A percentile compares a stretch with the other conserved stretches of the same genome.
Evolutionary conservation across 2,888 invertebrate genomes (phyloP).

Genomic region (Erebia aethiops): DNA sequence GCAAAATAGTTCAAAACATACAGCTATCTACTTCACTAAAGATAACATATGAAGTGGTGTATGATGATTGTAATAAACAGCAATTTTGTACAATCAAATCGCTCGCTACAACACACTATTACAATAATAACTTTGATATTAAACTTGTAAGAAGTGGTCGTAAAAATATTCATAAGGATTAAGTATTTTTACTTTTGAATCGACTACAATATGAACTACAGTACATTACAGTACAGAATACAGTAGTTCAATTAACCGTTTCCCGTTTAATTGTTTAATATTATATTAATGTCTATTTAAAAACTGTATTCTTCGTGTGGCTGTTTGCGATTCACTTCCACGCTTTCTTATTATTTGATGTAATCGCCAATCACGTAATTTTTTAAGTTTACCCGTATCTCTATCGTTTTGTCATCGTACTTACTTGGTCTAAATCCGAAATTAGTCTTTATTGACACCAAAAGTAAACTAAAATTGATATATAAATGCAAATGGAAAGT

Average conservation of each 20-base stretch:
- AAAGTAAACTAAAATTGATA: too few relatives aligned
- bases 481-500: too few relatives aligned
- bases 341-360: constrained; percentile 8
- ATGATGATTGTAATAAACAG: constrained; percentile 13
- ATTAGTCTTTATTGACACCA: background rate
- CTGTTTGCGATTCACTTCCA: constrained; percentile 1
- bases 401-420: background rate
- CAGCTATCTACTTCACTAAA: background rate
- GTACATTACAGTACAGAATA: too few relatives aligned
- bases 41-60: constrained; percentile 6
- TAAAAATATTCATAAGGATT: constrained; percentile 7
- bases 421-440: background rate
- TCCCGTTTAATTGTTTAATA: too few relatives aligned
- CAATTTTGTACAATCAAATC: constrained; percentile 16
- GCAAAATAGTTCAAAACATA: constrained; percentile 5
- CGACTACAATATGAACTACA: too few relatives aligned
- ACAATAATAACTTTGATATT: background rate
- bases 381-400: background rate
- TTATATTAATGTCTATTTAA: background rate
- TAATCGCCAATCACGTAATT: constrained; percentile 2
- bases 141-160: background rate
- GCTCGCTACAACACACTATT: too few relatives aligned
- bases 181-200: background rate
- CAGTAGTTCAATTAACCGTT: too few relatives aligned
- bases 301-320: background rate